These are phyloP conservation scores for Spodoptera littoralis DNA, from an alignment of 2,888 invertebrate genomes.

Conservation along the genomic window DNA sequence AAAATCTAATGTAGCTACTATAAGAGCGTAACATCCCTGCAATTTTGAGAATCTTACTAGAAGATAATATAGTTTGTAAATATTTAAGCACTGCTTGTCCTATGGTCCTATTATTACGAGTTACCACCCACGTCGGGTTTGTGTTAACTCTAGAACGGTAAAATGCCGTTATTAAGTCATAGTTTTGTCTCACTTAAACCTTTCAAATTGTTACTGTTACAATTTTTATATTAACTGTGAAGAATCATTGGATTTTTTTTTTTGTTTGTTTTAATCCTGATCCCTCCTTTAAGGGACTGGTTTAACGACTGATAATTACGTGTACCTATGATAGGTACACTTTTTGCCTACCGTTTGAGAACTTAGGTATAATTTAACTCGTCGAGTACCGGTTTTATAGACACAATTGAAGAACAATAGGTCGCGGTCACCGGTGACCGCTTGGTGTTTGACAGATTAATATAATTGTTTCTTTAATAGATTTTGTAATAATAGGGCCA, in stretches of 20 bases:
- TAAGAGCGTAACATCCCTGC: conserved; percentile 60
- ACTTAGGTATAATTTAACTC: too few species aligned
- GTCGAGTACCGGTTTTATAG: too few species aligned
- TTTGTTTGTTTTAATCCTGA: too few species aligned
- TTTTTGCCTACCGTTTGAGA: too few species aligned
- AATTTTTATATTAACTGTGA: not conserved
- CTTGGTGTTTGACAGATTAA: too few species aligned
- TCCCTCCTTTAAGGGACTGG: too few species aligned
- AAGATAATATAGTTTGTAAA: conserved; percentile 44
- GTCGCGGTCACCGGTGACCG: too few species aligned
- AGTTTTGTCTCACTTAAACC: not conserved
- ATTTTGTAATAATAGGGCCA: conserved; percentile 14
- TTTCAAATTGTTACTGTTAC: not conserved
- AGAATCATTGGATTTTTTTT: too few species aligned
- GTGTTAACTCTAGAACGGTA: conserved; percentile 13
- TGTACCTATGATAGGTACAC: too few species aligned
- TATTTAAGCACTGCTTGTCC: conserved; percentile 43
- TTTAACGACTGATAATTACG: too few species aligned
- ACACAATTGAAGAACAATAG: too few species aligned
- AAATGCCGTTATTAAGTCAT: conserved; percentile 7
- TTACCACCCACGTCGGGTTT: not conserved
- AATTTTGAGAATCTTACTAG: conserved; percentile 60
- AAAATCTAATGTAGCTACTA: conserved; percentile 69
- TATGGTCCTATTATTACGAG: conserved; percentile 31
- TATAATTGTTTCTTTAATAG: too few species aligned